phyloP scores from a whole-genome alignment of 92 coral and sea anemone species.

The Epizoanthus scotinus region DNA sequence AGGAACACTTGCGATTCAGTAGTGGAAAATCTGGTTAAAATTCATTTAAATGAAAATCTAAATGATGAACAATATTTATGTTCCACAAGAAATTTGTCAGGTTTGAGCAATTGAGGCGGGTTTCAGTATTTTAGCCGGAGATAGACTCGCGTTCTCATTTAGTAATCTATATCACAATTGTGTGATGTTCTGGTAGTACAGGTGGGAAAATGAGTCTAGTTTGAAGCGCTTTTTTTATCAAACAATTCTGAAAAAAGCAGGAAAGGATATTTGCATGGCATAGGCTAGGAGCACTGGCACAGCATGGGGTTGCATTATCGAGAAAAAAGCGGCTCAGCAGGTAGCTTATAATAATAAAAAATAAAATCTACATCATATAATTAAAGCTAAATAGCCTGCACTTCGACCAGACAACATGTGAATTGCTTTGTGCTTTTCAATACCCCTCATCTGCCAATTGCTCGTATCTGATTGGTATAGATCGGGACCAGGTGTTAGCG shows the following conservation, averaged over 20 bases:
- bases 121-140: slow-evolving; percentile 7
- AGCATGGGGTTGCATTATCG: slow-evolving; percentile 91
- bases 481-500: slow-evolving; percentile 81
- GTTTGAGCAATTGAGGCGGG: background rate
- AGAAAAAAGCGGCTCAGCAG: slow-evolving; percentile 90
- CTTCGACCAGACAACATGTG: slow-evolving; percentile 92
- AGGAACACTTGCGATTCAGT: slow-evolving; percentile 4
- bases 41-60: slow-evolving; percentile 3
- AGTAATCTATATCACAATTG: slow-evolving; percentile 22
- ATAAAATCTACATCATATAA: slow-evolving; percentile 95
- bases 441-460: slow-evolving; percentile 81
- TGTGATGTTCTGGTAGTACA: slow-evolving; percentile 43
- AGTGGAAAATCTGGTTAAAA: slow-evolving; percentile 28
- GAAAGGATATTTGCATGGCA: slow-evolving; percentile 74
- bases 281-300: slow-evolving; percentile 61
- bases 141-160: slow-evolving; percentile 37
- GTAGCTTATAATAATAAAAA: slow-evolving; percentile 90
- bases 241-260: slow-evolving; percentile 57
- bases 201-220: slow-evolving; percentile 56
- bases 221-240: slow-evolving; percentile 51
- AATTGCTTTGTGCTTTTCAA: slow-evolving; percentile 91
- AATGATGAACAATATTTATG: slow-evolving; percentile 4
- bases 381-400: slow-evolving; percentile 96
- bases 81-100: background rate
- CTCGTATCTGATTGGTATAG: slow-evolving; percentile 81